phyloP scores from a whole-genome alignment of 2,888 invertebrate species.

The Lordiphosa fenestrarum region DNA sequence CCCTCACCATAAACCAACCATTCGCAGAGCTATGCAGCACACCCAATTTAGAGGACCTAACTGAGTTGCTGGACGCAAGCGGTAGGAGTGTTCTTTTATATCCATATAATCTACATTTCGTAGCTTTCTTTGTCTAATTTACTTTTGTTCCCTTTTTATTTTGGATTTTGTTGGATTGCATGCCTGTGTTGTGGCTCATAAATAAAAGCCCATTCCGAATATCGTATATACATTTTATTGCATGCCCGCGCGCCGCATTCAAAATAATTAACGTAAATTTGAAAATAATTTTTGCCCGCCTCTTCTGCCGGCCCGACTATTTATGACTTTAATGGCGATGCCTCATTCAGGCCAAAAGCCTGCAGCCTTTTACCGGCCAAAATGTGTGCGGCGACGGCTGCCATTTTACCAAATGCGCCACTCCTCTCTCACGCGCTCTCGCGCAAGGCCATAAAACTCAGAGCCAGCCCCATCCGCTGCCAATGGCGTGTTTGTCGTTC shows the following conservation, averaged over 20 bases:
- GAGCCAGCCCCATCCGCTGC: conserved; percentile 32
- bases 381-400: conserved; percentile 47
- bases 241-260: conserved; percentile 70
- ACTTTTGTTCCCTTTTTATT: conserved; percentile 11
- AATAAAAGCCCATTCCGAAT: conserved; percentile 39
- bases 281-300: conserved; percentile 58
- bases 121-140: conserved; percentile 18
- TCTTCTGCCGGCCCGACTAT: conserved; percentile 35
- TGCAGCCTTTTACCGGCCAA: conserved; percentile 15
- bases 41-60: conserved; percentile 81
- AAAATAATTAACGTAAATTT: conserved; percentile 72
- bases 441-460: conserved; percentile 34
- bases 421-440: conserved; percentile 15
- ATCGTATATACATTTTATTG: conserved; percentile 63
- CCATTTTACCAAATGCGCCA: conserved; percentile 48
- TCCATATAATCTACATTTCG: conserved; percentile 12
- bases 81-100: conserved; percentile 76
- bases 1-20: conserved; percentile 21
- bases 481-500: conserved; percentile 56
- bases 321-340: conserved; percentile 67
- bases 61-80: conserved; percentile 80
- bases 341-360: conserved; percentile 37
- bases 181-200: conserved; percentile 40
- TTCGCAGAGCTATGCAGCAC: conserved; percentile 77
- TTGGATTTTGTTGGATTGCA: conserved; percentile 33